Base-by-base conservation (phyloP, 2,113 vertebrate genomes). In the Oncorhynchus kisutch region DNA sequence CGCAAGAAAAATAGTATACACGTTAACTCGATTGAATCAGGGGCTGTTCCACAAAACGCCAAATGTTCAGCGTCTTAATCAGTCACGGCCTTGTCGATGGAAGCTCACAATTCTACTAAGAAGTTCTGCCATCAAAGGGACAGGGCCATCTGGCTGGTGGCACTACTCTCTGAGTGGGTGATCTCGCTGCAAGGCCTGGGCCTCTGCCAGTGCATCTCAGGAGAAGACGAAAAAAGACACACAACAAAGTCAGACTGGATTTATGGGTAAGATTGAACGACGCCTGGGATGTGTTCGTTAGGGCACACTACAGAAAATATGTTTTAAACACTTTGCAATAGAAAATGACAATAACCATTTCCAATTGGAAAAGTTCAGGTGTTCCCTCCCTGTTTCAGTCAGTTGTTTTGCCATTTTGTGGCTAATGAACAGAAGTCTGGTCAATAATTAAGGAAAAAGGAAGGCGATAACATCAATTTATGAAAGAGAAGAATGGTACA, bases 141-240 rank as follows among this genome's bases (percentile, higher is more conserved):
- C 74, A 85, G 60, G 73, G 77, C 88, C 87, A 87, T 91, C 86
- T 89, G 88, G 90, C 84, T 87, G 81, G 39, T 60, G 76, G 82
- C 69, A 64, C 34, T 68, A 67, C 70, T 73, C 57, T 81, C 48
- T 18, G 74, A 67, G 71, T 65, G 81, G 88, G 75, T 78, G 77
- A 86, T 85, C 74, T 76, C 89, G 82, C 78, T 73, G 72, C 45
- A 70, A 82, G 76, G 79, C 72, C 85, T 79, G 85, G 88, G 88
- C 74, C 69, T 72, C 78, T 83, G 89, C 83, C 82, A 87, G 82
- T 69, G 14, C 80, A 5, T 78, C 86, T 84, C 75, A 25, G 25
- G 78, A 82, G 83, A 87, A 73, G 57, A 70, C 76, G 59, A 72
- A 83, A 88, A 75, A 78, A 86, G 88, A 78, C 76, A 88, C 79